These are phyloP conservation scores for Intellagama lesueurii DNA, from an alignment of 2,797 vertebrate genomes.

Conservation along the genomic window DNA sequence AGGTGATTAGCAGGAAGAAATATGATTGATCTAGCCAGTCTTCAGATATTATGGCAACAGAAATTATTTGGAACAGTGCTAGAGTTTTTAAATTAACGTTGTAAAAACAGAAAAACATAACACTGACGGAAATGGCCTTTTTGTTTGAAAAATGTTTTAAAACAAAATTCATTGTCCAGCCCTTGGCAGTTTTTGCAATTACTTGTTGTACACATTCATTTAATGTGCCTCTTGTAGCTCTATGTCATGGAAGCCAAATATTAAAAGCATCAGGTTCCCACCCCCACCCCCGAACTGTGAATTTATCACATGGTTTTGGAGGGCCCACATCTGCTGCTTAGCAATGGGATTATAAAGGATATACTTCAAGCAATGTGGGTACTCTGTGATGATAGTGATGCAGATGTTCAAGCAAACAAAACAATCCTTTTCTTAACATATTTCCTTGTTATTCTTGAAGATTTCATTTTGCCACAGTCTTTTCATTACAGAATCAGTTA, in stretches of 20 bases:
- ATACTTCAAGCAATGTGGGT: neutral
- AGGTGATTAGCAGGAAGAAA: constrained; percentile 54
- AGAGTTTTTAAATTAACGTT: constrained; percentile 21
- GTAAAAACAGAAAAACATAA: neutral
- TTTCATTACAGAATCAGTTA: neutral
- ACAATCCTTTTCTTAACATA: constrained; percentile 28
- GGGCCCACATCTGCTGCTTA: neutral
- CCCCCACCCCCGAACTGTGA: neutral
- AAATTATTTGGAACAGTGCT: constrained; percentile 36
- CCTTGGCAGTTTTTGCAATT: neutral
- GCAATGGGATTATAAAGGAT: neutral
- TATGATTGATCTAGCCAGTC: constrained; percentile 58
- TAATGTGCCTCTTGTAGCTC: neutral
- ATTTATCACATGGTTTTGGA: neutral
- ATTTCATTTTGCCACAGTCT: neutral
- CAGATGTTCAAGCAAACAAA: neutral
- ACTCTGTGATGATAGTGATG: neutral
- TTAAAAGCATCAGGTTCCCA: neutral
- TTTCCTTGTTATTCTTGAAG: neutral
- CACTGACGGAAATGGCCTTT: neutral
- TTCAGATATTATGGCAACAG: constrained; percentile 47
- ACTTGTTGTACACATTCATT: neutral
- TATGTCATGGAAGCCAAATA: neutral
- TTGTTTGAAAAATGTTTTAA: neutral
- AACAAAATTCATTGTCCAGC: neutral